These are phyloP conservation scores for Agapornis canus DNA, from an alignment of 2,797 vertebrate species.

Conservation along the genomic window DNA sequence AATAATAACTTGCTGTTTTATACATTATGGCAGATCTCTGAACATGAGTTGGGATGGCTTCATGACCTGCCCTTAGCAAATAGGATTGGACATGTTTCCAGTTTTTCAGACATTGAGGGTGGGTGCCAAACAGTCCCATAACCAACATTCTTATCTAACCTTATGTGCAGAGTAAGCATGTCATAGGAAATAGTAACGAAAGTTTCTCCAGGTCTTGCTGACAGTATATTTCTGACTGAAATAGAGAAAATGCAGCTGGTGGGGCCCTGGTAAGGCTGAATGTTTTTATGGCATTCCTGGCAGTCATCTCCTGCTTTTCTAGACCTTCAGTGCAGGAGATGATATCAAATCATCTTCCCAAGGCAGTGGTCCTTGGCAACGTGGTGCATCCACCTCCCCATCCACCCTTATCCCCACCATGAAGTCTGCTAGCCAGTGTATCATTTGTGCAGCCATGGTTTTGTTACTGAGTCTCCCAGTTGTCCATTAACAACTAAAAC, in stretches of 20 bases:
- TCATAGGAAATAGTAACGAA: background rate
- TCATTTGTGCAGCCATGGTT: background rate
- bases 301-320: background rate
- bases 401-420: background rate
- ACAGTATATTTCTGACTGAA: background rate
- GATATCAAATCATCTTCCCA: background rate
- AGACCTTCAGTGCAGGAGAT: background rate
- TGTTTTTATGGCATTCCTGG: background rate
- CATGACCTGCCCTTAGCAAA: background rate
- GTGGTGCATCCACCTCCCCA: accelerated
- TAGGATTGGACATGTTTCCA: background rate
- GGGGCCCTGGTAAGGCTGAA: background rate
- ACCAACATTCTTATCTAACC: background rate
- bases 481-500: background rate
- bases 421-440: background rate
- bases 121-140: accelerated
- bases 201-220: background rate
- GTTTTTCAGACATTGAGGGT: background rate
- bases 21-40: background rate
- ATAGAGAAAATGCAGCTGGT: background rate
- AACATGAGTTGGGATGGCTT: background rate
- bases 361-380: background rate
- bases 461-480: background rate
- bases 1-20: background rate
- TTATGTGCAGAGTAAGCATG: background rate